Percentiles rank a stretch among this genome's conserved stretches.
Evolutionary conservation across 1,140 invertebrate species (phyloP).

Genomic region (Drosophila bocqueti): DNA sequence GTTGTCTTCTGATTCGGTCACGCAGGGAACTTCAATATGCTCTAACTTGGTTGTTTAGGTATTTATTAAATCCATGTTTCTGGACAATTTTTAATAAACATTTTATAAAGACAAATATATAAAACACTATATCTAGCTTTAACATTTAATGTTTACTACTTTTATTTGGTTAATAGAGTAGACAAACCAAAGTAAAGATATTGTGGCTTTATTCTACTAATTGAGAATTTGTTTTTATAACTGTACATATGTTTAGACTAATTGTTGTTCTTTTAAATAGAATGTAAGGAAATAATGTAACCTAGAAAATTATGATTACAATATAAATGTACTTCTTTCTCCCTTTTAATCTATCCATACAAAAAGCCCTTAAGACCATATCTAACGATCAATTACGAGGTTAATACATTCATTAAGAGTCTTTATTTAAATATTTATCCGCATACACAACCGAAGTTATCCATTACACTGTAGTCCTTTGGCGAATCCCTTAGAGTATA

Average conservation of each 20-base stretch:
- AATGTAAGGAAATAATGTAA: background rate
- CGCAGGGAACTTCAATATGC: background rate
- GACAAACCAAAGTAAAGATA: background rate
- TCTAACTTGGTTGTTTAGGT: background rate
- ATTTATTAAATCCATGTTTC: background rate
- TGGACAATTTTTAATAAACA: background rate
- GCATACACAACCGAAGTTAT: background rate
- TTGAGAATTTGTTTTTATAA: no score
- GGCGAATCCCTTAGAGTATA: slow-evolving; percentile 23
- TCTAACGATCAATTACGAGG: no score
- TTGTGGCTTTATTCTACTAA: no score
- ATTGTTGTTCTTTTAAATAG: background rate
- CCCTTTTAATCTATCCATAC: background rate
- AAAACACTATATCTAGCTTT: background rate
- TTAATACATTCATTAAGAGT: background rate
- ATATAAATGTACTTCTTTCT: no score
- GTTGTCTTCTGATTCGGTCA: no score
- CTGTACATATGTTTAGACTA: no score
- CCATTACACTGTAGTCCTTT: slow-evolving; percentile 2
- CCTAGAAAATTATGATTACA: accelerated
- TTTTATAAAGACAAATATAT: background rate
- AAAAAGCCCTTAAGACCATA: background rate
- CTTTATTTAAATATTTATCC: slow-evolving; percentile 7
- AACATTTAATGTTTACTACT: no score
- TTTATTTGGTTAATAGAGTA: background rate